Evolutionary conservation across 92 coral and sea anemone genomes (phyloP).

Genomic region (Virgularia gustaviana): DNA sequence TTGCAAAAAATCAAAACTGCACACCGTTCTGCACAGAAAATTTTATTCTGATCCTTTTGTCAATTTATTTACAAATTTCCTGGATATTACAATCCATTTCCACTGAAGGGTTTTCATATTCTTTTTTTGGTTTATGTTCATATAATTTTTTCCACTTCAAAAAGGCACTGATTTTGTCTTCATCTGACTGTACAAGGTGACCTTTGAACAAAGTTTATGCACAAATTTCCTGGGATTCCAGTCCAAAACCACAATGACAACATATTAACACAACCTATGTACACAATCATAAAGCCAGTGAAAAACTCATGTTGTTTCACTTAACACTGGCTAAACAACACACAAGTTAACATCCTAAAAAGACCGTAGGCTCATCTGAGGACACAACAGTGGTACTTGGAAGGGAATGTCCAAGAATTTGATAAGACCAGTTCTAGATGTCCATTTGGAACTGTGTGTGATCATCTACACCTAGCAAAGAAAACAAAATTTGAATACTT

Average conservation of each 20-base stretch:
- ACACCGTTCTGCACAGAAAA: no score
- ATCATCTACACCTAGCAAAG: constrained; percentile 57
- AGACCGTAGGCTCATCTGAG: no score
- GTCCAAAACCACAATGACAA: constrained; percentile 1
- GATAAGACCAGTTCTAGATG: constrained; percentile 44
- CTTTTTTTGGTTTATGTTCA: background rate
- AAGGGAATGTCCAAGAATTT: constrained; percentile 22
- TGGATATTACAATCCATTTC: background rate
- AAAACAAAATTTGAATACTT: background rate
- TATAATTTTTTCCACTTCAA: background rate
- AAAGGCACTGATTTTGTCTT: background rate
- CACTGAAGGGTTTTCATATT: background rate
- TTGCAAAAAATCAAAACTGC: no score
- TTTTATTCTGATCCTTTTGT: constrained; percentile 18
- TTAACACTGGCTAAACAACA: background rate
- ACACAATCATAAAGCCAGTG: background rate
- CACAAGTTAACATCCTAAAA: background rate
- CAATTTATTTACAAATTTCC: constrained; percentile 33
- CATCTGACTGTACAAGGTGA: background rate
- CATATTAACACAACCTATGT: background rate
- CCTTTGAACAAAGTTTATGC: background rate
- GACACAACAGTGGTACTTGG: constrained; percentile 16
- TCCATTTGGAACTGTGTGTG: constrained; percentile 97
- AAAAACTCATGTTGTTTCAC: background rate
- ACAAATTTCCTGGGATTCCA: constrained; percentile 17